Evolutionary conservation across 2,113 vertebrate genomes (phyloP).

Genomic region (Azemiops feae): DNA sequence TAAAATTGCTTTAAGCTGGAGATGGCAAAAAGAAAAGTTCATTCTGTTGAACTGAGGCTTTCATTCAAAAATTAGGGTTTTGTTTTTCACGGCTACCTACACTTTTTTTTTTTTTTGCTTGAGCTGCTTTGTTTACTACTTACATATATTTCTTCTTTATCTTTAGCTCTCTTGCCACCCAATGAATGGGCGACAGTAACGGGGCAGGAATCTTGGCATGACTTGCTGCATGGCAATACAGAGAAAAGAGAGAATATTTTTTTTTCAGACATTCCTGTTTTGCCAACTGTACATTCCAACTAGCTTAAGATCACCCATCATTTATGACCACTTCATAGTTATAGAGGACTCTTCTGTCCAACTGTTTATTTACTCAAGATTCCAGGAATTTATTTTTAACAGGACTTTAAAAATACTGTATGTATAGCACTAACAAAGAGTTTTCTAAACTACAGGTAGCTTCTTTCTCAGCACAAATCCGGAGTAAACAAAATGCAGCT

Average conservation of each 20-base stretch:
- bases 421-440: constrained; percentile 61
- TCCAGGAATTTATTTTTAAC: constrained; percentile 67
- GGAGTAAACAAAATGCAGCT: constrained; percentile 32
- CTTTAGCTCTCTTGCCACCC: constrained; percentile 61
- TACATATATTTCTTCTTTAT: constrained; percentile 60
- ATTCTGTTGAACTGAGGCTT: constrained; percentile 35
- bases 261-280: constrained; percentile 51
- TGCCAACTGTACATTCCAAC: constrained; percentile 71
- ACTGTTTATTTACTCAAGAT: constrained; percentile 65
- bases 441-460: constrained; percentile 33
- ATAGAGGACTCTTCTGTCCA: constrained; percentile 64
- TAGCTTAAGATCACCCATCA: constrained; percentile 68
- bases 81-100: constrained; percentile 27
- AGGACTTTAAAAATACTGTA: constrained; percentile 48
- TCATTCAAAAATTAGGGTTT: constrained; percentile 12
- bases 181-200: constrained; percentile 48
- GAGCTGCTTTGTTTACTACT: constrained; percentile 58
- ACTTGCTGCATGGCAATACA: constrained; percentile 55
- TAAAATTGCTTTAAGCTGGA: constrained; percentile 19
- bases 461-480: not conserved
- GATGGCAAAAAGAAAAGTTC: constrained; percentile 35
- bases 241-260: constrained; percentile 58
- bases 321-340: constrained; percentile 66
- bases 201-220: constrained; percentile 54
- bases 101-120: constrained; percentile 44